A percentile compares a stretch with the other conserved stretches of the same genome.
These are phyloP conservation scores for Lepidotrigona ventralis DNA, from an alignment of 1,140 invertebrate species.

Conservation along the genomic window DNA sequence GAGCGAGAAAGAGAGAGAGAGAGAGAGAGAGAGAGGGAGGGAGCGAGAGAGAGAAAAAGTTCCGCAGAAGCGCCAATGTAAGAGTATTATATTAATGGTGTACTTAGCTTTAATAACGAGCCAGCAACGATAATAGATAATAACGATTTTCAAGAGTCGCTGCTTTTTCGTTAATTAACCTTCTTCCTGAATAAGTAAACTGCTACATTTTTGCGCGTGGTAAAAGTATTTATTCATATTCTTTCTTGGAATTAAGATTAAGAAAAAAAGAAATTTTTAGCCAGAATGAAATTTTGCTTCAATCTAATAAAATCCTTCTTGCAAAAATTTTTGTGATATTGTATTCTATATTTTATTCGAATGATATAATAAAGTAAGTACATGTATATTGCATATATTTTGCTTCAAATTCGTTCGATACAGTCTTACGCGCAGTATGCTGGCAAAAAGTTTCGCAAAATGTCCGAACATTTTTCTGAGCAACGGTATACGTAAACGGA, in stretches of 20 bases:
- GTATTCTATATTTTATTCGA: too few relatives aligned
- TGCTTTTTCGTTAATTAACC: slow-evolving; percentile 27
- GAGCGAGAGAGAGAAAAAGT: slow-evolving; percentile 11
- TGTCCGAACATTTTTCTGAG: too few relatives aligned
- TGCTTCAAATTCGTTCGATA: too few relatives aligned
- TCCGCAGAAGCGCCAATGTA: not conserved
- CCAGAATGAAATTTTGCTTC: too few relatives aligned
- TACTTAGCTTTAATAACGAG: slow-evolving; percentile 14
- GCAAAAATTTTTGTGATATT: too few relatives aligned
- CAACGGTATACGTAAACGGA: too few relatives aligned
- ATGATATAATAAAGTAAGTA: too few relatives aligned
- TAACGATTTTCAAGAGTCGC: slow-evolving; percentile 1
- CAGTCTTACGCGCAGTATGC: too few relatives aligned
- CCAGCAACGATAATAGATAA: not conserved
- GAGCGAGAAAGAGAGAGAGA: not conserved
- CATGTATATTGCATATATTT: too few relatives aligned
- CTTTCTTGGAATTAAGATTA: not conserved
- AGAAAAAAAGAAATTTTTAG: too few relatives aligned
- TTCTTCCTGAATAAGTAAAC: not conserved
- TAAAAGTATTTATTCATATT: not conserved
- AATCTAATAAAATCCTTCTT: too few relatives aligned
- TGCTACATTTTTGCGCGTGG: not conserved
- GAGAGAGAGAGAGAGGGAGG: not conserved
- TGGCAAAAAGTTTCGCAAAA: too few relatives aligned
- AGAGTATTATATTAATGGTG: slow-evolving; percentile 10